These are phyloP conservation scores for Neomorphus geoffroyi DNA, from an alignment of 2,797 vertebrate species.

Conservation along the genomic window DNA sequence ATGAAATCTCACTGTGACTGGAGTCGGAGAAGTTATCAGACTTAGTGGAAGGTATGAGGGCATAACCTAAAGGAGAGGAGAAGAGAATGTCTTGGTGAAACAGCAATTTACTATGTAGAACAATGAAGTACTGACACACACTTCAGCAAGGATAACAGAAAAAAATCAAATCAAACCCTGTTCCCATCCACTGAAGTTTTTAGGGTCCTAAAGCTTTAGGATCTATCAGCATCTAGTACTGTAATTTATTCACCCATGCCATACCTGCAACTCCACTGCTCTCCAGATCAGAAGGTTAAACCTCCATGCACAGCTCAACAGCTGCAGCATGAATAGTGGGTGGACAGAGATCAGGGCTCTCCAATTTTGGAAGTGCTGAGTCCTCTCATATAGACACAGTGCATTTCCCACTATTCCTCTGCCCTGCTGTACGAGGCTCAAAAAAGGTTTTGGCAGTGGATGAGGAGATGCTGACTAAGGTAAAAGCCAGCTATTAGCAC, in stretches of 20 bases:
- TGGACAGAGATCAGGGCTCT: neutral
- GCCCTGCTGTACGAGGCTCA: neutral
- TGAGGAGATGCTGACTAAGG: constrained; percentile 6
- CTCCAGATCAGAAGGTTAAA: neutral
- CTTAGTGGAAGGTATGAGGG: constrained; percentile 82
- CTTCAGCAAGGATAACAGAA: rapidly evolving
- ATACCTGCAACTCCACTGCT: neutral
- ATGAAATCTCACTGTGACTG: constrained; percentile 95
- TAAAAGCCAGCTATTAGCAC: constrained; percentile 8
- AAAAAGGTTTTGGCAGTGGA: neutral
- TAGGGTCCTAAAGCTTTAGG: neutral
- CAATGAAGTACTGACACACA: neutral
- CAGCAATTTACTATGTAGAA: neutral
- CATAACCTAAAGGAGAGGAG: constrained; percentile 78
- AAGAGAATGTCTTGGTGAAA: neutral
- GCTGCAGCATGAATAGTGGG: rapidly evolving
- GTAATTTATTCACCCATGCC: neutral
- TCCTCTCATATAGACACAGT: neutral
- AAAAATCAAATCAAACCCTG: neutral
- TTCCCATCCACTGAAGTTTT: neutral
- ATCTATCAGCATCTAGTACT: neutral
- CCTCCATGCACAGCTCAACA: neutral
- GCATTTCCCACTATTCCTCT: neutral
- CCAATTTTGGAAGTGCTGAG: neutral
- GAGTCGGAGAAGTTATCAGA: constrained; percentile 92